Evolutionary conservation across 2,797 vertebrate species (phyloP).

Genomic region (Gymnothorax javanicus): DNA sequence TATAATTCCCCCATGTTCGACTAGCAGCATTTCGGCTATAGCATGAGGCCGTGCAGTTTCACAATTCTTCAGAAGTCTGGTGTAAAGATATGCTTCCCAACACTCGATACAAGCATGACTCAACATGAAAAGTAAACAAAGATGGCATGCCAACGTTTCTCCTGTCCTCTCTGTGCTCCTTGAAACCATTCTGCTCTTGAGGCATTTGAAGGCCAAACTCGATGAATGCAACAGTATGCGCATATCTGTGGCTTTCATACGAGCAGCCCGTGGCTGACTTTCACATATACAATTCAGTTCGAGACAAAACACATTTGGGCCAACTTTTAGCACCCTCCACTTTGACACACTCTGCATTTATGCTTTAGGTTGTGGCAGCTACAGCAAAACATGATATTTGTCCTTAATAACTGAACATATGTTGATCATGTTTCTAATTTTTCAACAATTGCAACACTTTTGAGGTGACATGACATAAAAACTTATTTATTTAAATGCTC

Average conservation of each 20-base stretch:
- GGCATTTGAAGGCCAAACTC: neutral
- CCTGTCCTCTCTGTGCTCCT: neutral
- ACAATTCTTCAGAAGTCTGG: neutral
- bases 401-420: neutral
- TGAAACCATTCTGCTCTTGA: neutral
- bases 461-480: neutral
- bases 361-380: neutral
- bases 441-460: neutral
- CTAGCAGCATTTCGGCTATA: neutral
- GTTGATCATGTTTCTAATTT: neutral
- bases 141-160: neutral
- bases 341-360: neutral
- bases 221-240: neutral
- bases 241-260: neutral
- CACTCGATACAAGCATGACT: neutral
- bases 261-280: neutral
- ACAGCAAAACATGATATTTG: neutral
- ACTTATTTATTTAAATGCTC: neutral
- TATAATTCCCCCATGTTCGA: neutral
- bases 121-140: conserved; percentile 3
- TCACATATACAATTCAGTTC: neutral
- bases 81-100: neutral
- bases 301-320: conserved; percentile 8
- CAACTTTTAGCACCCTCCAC: neutral
- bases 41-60: neutral